A percentile compares a stretch with the other conserved stretches of the same genome.
Evolutionary conservation across 2,113 vertebrate genomes (phyloP).

Genomic region (Hyperopisus bebe): DNA sequence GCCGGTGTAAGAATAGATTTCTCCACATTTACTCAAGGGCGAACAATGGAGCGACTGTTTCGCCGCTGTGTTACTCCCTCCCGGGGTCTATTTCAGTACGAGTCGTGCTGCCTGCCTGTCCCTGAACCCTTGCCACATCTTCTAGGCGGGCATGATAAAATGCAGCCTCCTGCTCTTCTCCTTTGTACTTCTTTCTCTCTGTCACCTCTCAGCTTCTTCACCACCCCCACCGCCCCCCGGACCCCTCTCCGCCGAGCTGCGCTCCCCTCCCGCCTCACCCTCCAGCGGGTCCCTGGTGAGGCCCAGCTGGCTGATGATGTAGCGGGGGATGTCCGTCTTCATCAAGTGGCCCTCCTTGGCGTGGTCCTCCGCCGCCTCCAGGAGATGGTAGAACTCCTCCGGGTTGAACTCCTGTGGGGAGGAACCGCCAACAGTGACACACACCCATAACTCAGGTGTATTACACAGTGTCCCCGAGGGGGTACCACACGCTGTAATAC

Average conservation of each 20-base stretch:
- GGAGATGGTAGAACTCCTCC: constrained; percentile 95
- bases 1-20: not conserved
- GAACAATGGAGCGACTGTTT: not conserved
- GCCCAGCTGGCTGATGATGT: constrained; percentile 90
- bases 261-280: constrained; percentile 59
- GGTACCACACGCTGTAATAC: not conserved
- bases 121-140: not conserved
- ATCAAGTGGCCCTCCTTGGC: constrained; percentile 96
- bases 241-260: not conserved
- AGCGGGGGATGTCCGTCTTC: constrained; percentile 95
- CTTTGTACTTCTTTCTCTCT: not conserved
- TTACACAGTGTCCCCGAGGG: not conserved
- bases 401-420: constrained; percentile 87
- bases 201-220: not conserved
- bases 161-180: not conserved
- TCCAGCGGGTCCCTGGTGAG: constrained; percentile 95
- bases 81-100: not conserved
- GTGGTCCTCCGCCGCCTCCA: constrained; percentile 96
- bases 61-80: not conserved
- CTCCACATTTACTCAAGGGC: not conserved
- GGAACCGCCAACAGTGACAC: not conserved
- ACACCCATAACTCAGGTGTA: not conserved
- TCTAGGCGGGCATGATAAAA: not conserved
- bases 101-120: not conserved
- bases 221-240: not conserved